Evolutionary conservation across 2,888 invertebrate species (phyloP).

Genomic region (Pterostichus madidus): DNA sequence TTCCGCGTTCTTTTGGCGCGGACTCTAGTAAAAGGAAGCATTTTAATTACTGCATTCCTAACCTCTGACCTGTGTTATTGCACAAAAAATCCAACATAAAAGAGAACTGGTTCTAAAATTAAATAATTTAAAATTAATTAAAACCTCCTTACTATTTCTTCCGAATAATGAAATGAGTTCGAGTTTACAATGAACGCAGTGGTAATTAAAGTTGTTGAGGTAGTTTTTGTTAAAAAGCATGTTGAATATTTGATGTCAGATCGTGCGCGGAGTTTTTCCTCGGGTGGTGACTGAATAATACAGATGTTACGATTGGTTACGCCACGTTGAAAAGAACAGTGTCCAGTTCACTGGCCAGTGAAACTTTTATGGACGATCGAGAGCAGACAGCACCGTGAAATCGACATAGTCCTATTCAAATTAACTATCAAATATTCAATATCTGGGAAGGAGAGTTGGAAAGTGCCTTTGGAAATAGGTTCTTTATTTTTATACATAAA

Average conservation of each 20-base stretch:
- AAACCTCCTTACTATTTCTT: too few species aligned
- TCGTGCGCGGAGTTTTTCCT: conserved; percentile 21
- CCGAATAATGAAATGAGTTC: too few species aligned
- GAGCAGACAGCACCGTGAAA: conserved; percentile 25
- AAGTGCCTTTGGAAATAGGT: not conserved
- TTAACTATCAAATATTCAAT: conserved; percentile 54
- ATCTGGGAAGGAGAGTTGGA: not conserved
- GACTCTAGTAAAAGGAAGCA: too few species aligned
- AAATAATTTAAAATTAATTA: too few species aligned
- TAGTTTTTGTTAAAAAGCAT: too few species aligned
- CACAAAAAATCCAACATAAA: too few species aligned
- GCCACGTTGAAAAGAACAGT: not conserved
- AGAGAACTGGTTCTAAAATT: too few species aligned
- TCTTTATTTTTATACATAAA: not conserved
- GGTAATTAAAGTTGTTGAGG: too few species aligned
- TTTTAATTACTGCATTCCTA: too few species aligned
- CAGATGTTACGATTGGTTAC: conserved; percentile 28
- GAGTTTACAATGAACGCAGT: too few species aligned
- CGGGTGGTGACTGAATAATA: conserved; percentile 26
- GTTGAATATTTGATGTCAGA: conserved; percentile 7
- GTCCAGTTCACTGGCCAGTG: conserved; percentile 40
- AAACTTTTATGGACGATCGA: conserved; percentile 38
- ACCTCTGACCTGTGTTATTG: too few species aligned
- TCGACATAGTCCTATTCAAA: conserved; percentile 49
- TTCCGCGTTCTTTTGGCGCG: too few species aligned